phyloP scores from a whole-genome alignment of 2,113 vertebrate species.

The Plectropomus leopardus region DNA sequence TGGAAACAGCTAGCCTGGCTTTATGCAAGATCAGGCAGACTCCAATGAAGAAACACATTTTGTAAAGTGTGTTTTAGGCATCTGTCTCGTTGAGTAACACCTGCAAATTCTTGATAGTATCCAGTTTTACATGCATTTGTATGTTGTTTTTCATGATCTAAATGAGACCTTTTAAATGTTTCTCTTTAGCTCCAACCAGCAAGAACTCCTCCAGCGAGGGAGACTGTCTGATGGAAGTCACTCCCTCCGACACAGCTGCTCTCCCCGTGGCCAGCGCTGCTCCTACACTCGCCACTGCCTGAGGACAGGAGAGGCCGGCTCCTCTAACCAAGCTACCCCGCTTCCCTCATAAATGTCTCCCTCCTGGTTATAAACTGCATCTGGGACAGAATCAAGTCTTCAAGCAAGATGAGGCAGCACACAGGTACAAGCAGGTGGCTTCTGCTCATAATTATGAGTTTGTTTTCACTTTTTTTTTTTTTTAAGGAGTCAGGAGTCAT shows the following conservation, averaged over 20 bases:
- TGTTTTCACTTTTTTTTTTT: neutral
- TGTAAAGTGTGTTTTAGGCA: neutral
- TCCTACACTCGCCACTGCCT: conserved; percentile 70
- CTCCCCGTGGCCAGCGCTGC: conserved; percentile 63
- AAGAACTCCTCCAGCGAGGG: conserved; percentile 34
- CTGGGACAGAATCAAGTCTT: conserved; percentile 42
- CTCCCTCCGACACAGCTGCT: conserved; percentile 64
- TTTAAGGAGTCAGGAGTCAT: conserved; percentile 15
- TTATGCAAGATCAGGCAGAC: no score
- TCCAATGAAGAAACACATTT: no score
- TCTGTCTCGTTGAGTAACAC: neutral
- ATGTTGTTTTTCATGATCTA: neutral
- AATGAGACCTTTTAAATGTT: neutral
- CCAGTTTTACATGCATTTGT: neutral
- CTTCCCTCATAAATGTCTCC: neutral
- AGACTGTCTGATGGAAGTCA: conserved; percentile 70
- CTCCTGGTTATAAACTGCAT: conserved; percentile 37
- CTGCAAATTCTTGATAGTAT: neutral
- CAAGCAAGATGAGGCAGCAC: conserved; percentile 29
- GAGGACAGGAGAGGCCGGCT: conserved; percentile 19
- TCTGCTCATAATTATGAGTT: conserved; percentile 27
- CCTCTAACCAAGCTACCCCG: neutral
- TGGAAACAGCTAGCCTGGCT: no score
- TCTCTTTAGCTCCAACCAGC: conserved; percentile 51
- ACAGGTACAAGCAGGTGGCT: conserved; percentile 20